Evolutionary conservation across 1,140 invertebrate genomes (phyloP).

Genomic region (Drosophila teissieri): DNA sequence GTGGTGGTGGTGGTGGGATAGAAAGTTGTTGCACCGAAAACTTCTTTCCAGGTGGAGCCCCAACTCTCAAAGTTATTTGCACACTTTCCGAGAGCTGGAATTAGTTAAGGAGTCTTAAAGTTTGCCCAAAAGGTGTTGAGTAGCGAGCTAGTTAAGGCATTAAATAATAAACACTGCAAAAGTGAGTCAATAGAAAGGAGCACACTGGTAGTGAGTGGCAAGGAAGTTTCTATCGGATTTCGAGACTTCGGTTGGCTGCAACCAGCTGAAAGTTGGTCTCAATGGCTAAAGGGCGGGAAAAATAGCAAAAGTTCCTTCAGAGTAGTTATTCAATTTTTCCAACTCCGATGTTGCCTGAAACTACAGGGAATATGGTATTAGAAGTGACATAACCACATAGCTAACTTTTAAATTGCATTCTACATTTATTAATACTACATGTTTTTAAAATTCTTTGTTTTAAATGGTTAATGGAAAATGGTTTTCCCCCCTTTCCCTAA

Average conservation of each 20-base stretch:
- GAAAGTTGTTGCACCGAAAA: conserved; percentile 25
- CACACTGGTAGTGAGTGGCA: neutral
- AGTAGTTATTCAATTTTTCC: conserved; percentile 31
- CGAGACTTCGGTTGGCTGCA: conserved; percentile 9
- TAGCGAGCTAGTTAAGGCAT: conserved; percentile 64
- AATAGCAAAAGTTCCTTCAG: conserved; percentile 21
- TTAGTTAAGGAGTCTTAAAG: conserved; percentile 68
- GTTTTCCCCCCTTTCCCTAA: too few species aligned
- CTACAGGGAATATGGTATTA: neutral
- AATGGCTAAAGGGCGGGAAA: conserved; percentile 6
- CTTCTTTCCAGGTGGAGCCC: conserved; percentile 21
- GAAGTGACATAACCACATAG: neutral
- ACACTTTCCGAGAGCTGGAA: conserved; percentile 66
- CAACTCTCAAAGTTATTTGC: conserved; percentile 59
- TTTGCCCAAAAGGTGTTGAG: conserved; percentile 62
- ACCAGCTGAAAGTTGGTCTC: conserved; percentile 5
- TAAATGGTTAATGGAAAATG: too few species aligned
- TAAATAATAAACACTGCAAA: conserved; percentile 67
- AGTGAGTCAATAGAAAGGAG: conserved; percentile 38
- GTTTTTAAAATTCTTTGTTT: too few species aligned
- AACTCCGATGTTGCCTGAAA: neutral
- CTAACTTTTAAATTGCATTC: neutral
- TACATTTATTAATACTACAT: neutral
- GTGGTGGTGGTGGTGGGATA: conserved; percentile 8
- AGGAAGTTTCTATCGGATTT: conserved; percentile 24